Conservation (phyloP, 2,888 invertebrate genomes). For the Chrysomela aeneicollis region DNA sequence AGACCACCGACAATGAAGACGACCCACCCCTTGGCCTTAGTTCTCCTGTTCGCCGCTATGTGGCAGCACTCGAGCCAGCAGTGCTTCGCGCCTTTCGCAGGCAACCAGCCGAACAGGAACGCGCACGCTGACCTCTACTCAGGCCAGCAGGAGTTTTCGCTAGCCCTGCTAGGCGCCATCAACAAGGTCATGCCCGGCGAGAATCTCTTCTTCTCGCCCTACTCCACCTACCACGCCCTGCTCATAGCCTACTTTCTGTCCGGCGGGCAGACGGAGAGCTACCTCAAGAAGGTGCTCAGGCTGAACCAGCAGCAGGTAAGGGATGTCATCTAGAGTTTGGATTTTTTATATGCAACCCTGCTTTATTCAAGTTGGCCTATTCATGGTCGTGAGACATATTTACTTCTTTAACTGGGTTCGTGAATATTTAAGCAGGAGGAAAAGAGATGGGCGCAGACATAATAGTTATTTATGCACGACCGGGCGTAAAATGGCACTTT, state of each 20-base stretch:
- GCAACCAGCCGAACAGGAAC: constrained; percentile 44
- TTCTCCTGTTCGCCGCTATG: constrained; percentile 45
- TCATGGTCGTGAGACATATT: too few species aligned
- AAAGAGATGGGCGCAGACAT: too few species aligned
- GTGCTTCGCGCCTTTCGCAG: constrained; percentile 63
- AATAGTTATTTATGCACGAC: too few species aligned
- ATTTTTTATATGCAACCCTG: too few species aligned
- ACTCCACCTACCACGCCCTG: constrained; percentile 84
- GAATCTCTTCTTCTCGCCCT: constrained; percentile 88
- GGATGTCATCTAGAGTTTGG: too few species aligned
- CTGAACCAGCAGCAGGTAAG: constrained; percentile 67
- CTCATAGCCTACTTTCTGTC: constrained; percentile 81
- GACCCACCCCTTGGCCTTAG: constrained; percentile 52
- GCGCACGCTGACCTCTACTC: constrained; percentile 63
- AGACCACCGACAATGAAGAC: constrained; percentile 55
- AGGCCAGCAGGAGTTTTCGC: constrained; percentile 74
- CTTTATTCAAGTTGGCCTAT: too few species aligned
- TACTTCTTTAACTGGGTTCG: too few species aligned
- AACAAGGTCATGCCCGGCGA: constrained; percentile 70
- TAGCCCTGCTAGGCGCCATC: constrained; percentile 74
- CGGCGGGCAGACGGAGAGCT: constrained; percentile 73
- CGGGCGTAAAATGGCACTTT: too few species aligned
- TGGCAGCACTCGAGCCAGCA: constrained; percentile 53
- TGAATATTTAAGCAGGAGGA: too few species aligned
- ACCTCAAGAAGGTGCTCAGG: constrained; percentile 69